phyloP scores from a whole-genome alignment of 2,113 vertebrate species.

The Otis tarda region DNA sequence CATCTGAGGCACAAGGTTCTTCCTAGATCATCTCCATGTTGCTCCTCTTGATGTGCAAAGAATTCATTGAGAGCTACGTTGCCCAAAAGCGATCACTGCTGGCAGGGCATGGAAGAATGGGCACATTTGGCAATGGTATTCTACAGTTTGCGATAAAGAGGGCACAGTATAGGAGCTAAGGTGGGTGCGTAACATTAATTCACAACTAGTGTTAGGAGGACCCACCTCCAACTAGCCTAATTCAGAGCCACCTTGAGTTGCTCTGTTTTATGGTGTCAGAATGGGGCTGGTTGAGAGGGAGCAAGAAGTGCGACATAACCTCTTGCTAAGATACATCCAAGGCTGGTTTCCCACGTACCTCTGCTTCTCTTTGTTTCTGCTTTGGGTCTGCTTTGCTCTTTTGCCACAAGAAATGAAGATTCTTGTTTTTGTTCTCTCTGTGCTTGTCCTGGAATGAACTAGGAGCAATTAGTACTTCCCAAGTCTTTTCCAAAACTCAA shows the following conservation, averaged over 20 bases:
- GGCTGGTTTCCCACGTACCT: accelerated
- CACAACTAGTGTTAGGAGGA: neutral
- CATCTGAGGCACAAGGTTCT: accelerated
- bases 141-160: neutral
- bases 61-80: neutral
- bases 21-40: neutral
- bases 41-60: neutral
- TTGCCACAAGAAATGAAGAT: neutral
- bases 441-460: conserved; percentile 9
- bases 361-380: neutral
- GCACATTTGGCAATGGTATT: neutral
- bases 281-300: neutral
- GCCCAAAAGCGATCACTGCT: neutral
- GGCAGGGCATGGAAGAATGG: neutral
- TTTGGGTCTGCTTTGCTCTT: neutral
- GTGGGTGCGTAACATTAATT: neutral
- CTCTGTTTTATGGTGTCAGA: neutral
- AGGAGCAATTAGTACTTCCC: conserved; percentile 2
- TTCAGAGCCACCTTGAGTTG: neutral
- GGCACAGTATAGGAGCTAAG: accelerated
- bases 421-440: neutral
- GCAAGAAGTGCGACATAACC: accelerated
- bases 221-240: neutral
- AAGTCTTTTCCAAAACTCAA: conserved; percentile 20
- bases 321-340: neutral